Evolutionary conservation across 2,113 vertebrate genomes (phyloP).

Genomic region (Charina bottae): DNA sequence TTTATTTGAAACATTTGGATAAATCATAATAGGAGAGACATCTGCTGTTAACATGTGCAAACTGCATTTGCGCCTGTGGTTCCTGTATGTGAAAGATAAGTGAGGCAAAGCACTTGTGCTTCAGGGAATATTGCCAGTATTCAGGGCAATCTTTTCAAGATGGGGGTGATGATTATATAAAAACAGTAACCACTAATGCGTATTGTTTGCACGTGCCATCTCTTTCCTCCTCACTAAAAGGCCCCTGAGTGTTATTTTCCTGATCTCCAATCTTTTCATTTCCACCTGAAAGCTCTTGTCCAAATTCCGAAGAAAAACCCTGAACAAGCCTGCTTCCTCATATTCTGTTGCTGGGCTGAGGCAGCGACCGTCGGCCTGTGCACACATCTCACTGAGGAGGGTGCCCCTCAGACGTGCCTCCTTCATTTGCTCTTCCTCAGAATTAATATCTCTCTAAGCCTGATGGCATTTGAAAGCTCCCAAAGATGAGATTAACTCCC

Average conservation of each 20-base stretch:
- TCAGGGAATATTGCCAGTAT: constrained; percentile 6
- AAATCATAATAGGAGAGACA: constrained; percentile 88
- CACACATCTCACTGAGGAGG: constrained; percentile 14
- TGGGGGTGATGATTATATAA: neutral
- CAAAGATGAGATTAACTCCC: constrained; percentile 62
- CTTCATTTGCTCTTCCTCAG: constrained; percentile 32
- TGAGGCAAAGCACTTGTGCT: constrained; percentile 51
- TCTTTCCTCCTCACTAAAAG: neutral
- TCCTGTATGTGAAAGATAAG: constrained; percentile 50
- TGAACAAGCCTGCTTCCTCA: neutral
- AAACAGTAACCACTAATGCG: neutral
- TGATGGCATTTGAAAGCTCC: constrained; percentile 59
- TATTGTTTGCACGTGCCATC: neutral
- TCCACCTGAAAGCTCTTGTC: constrained; percentile 38
- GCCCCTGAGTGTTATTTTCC: constrained; percentile 45
- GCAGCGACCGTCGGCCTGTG: constrained; percentile 4
- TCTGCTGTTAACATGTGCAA: constrained; percentile 85
- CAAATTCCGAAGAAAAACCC: neutral
- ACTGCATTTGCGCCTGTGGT: constrained; percentile 77
- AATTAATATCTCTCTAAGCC: constrained; percentile 53
- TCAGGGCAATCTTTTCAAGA: neutral
- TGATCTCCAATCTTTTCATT: constrained; percentile 39
- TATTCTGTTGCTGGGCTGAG: neutral
- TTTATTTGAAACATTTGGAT: constrained; percentile 83
- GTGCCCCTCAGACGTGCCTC: constrained; percentile 3